Conservation (phyloP, 2,888 invertebrate species). For the Agrochola macilenta region DNA sequence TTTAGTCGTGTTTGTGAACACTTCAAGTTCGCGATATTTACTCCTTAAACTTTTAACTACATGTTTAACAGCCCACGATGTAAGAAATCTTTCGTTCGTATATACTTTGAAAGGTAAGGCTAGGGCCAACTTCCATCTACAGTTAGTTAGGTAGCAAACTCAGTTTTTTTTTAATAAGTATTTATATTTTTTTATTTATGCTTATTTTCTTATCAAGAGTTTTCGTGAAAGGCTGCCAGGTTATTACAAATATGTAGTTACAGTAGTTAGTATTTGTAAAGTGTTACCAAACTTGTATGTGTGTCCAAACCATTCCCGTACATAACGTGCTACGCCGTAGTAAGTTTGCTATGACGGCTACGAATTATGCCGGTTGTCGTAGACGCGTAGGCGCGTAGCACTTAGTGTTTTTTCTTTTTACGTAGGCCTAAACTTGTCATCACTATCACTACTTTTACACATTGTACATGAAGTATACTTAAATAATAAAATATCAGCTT, state of each 20-base stretch:
- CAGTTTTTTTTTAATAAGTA: neutral
- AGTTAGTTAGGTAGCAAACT: neutral
- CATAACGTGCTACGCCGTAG: slow-evolving; percentile 40
- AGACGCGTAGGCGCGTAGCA: slow-evolving; percentile 28
- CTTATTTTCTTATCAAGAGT: too few species aligned
- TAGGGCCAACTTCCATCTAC: neutral
- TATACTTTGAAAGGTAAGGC: slow-evolving; percentile 16
- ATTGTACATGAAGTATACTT: neutral
- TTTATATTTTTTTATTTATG: neutral
- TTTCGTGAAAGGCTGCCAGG: neutral
- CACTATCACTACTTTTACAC: too few species aligned
- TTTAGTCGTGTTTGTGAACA: slow-evolving; percentile 5
- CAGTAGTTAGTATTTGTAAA: neutral
- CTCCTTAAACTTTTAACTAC: slow-evolving; percentile 47
- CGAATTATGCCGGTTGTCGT: slow-evolving; percentile 6
- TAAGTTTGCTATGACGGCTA: slow-evolving; percentile 29
- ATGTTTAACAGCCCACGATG: slow-evolving; percentile 20
- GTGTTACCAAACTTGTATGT: neutral
- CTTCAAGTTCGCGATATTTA: slow-evolving; percentile 23
- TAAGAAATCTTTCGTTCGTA: slow-evolving; percentile 10
- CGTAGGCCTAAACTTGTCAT: neutral
- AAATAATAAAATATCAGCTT: neutral
- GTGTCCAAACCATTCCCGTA: slow-evolving; percentile 1
- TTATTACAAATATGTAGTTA: too few species aligned
- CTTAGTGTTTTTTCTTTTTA: neutral